Percentiles rank a stretch among this genome's conserved stretches.
Evolutionary conservation across 2,888 invertebrate species (phyloP).

Genomic region (Eumacrocentrus americanus): DNA sequence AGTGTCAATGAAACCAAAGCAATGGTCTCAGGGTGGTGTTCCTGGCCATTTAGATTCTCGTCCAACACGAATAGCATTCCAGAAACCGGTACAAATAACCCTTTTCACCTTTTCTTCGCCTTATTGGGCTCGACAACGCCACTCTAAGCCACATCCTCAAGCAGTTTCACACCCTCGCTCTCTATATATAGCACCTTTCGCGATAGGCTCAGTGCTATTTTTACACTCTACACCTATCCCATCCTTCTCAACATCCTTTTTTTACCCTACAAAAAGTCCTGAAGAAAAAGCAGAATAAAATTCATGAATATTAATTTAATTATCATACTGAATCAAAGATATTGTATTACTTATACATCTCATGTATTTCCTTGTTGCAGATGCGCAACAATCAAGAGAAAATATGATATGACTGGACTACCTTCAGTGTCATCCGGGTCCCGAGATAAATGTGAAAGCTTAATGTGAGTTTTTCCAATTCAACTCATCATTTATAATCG

Average conservation of each 20-base stretch:
- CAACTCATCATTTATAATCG: constrained; percentile 12
- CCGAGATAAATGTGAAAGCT: constrained; percentile 17
- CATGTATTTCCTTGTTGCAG: too few species aligned
- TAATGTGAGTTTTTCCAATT: background rate
- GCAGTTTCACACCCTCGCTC: too few species aligned
- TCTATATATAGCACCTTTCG: background rate
- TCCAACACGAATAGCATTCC: constrained; percentile 41
- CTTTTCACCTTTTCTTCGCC: background rate
- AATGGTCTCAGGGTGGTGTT: constrained; percentile 5
- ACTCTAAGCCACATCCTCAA: background rate
- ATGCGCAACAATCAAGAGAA: too few species aligned
- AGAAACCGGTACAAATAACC: constrained; percentile 53
- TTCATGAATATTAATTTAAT: too few species aligned
- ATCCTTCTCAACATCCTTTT: background rate
- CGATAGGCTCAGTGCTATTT: background rate
- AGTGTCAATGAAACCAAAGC: constrained; percentile 13
- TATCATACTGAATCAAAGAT: too few species aligned
- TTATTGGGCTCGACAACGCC: too few species aligned
- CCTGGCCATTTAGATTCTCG: background rate
- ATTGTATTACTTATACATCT: too few species aligned
- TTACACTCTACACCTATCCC: background rate
- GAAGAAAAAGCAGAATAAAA: too few species aligned
- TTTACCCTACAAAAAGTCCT: background rate
- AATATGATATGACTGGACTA: constrained; percentile 7
- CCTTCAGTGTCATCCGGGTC: constrained; percentile 12